These are phyloP conservation scores for Cyclophora albipunctata DNA, from an alignment of 2,888 invertebrate genomes.

Conservation along the genomic window DNA sequence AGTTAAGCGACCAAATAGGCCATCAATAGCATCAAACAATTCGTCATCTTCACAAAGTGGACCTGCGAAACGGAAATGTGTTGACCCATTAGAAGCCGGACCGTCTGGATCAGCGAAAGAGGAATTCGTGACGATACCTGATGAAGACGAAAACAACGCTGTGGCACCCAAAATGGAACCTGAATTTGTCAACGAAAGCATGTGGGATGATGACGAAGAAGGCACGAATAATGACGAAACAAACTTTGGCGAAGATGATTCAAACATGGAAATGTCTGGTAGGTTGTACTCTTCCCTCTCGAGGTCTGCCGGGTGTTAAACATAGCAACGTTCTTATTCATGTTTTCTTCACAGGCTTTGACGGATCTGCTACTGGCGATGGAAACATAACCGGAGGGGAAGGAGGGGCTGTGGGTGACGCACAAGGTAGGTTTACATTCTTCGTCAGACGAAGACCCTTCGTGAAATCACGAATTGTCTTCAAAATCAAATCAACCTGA, in stretches of 20 bases:
- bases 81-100: conserved; percentile 78
- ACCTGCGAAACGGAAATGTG: conserved; percentile 73
- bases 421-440: conserved; percentile 71
- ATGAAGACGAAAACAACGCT: conserved; percentile 72
- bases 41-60: conserved; percentile 75
- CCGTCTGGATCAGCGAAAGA: conserved; percentile 74
- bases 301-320: neutral
- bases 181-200: conserved; percentile 78
- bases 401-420: conserved; percentile 73
- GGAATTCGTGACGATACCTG: conserved; percentile 71
- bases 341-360: conserved; percentile 49
- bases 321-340: neutral
- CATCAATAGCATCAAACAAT: conserved; percentile 77
- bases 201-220: conserved; percentile 77
- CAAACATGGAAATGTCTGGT: conserved; percentile 79
- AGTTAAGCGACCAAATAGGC: conserved; percentile 79
- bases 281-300: conserved; percentile 12
- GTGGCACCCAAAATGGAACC: conserved; percentile 81
- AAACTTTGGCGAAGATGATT: conserved; percentile 79
- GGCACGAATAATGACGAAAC: conserved; percentile 78
- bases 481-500: conserved; percentile 16
- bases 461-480: conserved; percentile 14
- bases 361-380: conserved; percentile 69
- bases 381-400: conserved; percentile 69
- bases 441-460: conserved; percentile 4